These are phyloP conservation scores for Pandemis cinnamomeana DNA, from an alignment of 2,888 invertebrate species.

Conservation along the genomic window DNA sequence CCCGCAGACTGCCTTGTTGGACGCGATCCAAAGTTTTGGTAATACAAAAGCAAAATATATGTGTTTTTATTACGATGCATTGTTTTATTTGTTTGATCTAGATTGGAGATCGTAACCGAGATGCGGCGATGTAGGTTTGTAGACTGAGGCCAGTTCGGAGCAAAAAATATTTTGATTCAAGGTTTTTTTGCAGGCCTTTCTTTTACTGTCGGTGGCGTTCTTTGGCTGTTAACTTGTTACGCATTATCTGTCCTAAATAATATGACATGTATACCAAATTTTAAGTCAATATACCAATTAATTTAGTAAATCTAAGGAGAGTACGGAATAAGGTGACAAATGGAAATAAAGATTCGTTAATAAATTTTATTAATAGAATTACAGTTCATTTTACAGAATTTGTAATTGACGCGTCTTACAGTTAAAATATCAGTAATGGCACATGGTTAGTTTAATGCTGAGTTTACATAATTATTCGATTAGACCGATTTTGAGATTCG, in stretches of 20 bases:
- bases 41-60: slow-evolving; percentile 82
- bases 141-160: not conserved
- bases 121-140: not conserved
- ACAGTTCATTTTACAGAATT: slow-evolving; percentile 53
- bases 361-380: slow-evolving; percentile 61
- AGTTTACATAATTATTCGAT: slow-evolving; percentile 32
- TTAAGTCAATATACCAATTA: too few relatives aligned
- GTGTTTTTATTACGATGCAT: slow-evolving; percentile 80
- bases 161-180: too few relatives aligned
- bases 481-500: slow-evolving; percentile 44
- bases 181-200: too few relatives aligned
- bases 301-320: too few relatives aligned
- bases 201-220: too few relatives aligned
- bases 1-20: slow-evolving; percentile 78
- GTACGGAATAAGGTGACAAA: not conserved
- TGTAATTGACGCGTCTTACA: slow-evolving; percentile 49
- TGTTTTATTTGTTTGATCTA: slow-evolving; percentile 65
- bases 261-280: too few relatives aligned
- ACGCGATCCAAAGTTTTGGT: slow-evolving; percentile 77
- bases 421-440: slow-evolving; percentile 71
- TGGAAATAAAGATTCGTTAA: slow-evolving; percentile 56
- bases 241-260: too few relatives aligned
- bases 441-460: slow-evolving; percentile 51
- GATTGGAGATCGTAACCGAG: not conserved
- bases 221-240: too few relatives aligned